phyloP scores from a whole-genome alignment of 2,888 invertebrate species.

The Sinelater perroti region DNA sequence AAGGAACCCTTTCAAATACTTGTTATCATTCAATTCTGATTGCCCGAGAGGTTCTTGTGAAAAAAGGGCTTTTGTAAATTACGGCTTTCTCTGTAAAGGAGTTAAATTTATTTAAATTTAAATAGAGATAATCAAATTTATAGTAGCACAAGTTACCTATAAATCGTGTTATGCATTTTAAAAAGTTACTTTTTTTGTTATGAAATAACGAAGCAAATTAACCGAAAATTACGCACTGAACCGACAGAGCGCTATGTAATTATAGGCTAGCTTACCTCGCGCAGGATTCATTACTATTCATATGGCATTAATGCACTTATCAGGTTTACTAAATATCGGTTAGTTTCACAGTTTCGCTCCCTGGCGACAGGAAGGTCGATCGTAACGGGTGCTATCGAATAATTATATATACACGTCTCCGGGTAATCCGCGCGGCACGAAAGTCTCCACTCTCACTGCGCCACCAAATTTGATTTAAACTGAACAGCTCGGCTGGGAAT shows the following conservation, averaged over 20 bases:
- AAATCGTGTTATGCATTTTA: too few species aligned
- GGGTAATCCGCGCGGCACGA: not conserved
- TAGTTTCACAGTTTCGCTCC: not conserved
- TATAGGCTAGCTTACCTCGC: too few species aligned
- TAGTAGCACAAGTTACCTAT: too few species aligned
- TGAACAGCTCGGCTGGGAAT: conserved; percentile 3
- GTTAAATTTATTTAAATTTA: too few species aligned
- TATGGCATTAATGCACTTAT: conserved; percentile 1
- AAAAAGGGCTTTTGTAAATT: too few species aligned
- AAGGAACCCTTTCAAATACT: not conserved
- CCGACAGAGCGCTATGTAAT: too few species aligned
- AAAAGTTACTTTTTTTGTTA: too few species aligned
- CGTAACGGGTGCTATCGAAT: not conserved
- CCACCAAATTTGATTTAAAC: not conserved
- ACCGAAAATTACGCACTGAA: too few species aligned
- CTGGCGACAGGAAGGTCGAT: not conserved
- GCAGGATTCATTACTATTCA: not conserved
- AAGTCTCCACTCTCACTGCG: not conserved
- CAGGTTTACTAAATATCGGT: not conserved
- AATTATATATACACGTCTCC: conserved; percentile 1
- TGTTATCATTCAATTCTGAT: not conserved
- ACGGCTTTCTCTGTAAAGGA: too few species aligned
- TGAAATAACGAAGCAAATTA: too few species aligned
- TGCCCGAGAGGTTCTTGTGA: not conserved
- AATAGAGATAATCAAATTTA: too few species aligned